Conservation (phyloP, 2,113 vertebrate species). For the Chloropsis hardwickii region DNA sequence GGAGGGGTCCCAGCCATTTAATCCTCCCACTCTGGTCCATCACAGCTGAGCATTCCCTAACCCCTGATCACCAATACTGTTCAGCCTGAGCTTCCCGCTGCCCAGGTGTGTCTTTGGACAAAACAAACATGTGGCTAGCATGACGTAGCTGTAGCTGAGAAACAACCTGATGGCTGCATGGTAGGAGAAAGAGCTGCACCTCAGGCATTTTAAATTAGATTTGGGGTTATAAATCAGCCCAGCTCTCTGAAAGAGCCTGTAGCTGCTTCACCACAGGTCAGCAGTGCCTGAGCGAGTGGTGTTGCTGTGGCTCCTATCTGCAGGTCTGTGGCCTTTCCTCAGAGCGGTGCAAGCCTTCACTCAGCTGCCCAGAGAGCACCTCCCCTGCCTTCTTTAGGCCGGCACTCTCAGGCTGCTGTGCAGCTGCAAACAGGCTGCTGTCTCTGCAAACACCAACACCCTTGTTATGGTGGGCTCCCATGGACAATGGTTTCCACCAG, state of each 20-base stretch:
- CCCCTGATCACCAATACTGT: not conserved
- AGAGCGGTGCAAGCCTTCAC: not conserved
- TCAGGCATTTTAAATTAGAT: not conserved
- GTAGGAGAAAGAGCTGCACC: not conserved
- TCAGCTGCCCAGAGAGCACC: not conserved
- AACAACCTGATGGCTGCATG: not conserved
- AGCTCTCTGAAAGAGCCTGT: not conserved
- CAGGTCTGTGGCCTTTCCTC: no score
- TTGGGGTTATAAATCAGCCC: not conserved
- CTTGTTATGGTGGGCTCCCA: not conserved
- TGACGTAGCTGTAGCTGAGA: not conserved
- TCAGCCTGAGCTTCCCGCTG: not conserved
- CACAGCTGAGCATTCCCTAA: not conserved
- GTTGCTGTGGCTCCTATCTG: not conserved
- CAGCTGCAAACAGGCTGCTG: not conserved
- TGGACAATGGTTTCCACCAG: not conserved
- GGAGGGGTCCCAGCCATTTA: not conserved
- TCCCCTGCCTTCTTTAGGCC: not conserved
- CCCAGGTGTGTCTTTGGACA: not conserved
- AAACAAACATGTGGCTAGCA: not conserved
- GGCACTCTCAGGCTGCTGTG: not conserved
- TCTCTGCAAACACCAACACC: not conserved
- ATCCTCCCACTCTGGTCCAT: not conserved
- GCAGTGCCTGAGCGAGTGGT: fast-evolving
- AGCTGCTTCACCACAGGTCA: not conserved